Percentiles rank a stretch among this genome's conserved stretches.
These are phyloP conservation scores for Semibalanus balanoides DNA, from an alignment of 1,140 invertebrate species.

Conservation along the genomic window DNA sequence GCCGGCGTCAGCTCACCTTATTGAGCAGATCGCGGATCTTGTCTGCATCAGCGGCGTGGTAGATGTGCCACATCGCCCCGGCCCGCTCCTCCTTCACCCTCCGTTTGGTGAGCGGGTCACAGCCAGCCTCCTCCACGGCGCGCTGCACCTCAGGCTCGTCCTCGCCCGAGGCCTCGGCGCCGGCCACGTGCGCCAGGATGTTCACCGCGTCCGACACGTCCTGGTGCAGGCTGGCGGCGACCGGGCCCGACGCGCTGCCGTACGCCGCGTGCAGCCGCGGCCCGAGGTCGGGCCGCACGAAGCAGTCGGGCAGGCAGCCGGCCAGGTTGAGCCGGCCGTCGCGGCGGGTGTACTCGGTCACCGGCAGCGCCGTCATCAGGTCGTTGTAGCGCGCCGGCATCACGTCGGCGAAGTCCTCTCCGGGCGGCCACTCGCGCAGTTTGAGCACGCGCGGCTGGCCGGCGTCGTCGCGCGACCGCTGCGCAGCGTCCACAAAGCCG, in stretches of 20 bases:
- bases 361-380: slow-evolving; percentile 73
- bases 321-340: slow-evolving; percentile 76
- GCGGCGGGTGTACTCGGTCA: slow-evolving; percentile 77
- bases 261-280: slow-evolving; percentile 98
- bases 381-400: slow-evolving; percentile 61
- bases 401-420: slow-evolving; percentile 84
- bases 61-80: slow-evolving; percentile 95
- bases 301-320: slow-evolving; percentile 73
- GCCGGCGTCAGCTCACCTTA: slow-evolving; percentile 33
- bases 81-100: slow-evolving; percentile 65
- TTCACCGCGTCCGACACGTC: slow-evolving; percentile 95
- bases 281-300: slow-evolving; percentile 84
- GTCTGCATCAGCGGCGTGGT: slow-evolving; percentile 79
- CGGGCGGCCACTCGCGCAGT: slow-evolving; percentile 87
- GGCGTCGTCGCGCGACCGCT: slow-evolving; percentile 60
- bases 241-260: slow-evolving; percentile 66
- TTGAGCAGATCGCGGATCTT: slow-evolving; percentile 87
- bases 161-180: slow-evolving; percentile 56
- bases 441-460: slow-evolving; percentile 71
- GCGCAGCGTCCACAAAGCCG: slow-evolving; percentile 70
- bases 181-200: slow-evolving; percentile 88
- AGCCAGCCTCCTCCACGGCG: slow-evolving; percentile 77
- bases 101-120: slow-evolving; percentile 65
- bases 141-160: slow-evolving; percentile 57
- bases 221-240: slow-evolving; percentile 87